These are phyloP conservation scores for Drosophila varians DNA, from an alignment of 1,140 invertebrate species.

Conservation along the genomic window DNA sequence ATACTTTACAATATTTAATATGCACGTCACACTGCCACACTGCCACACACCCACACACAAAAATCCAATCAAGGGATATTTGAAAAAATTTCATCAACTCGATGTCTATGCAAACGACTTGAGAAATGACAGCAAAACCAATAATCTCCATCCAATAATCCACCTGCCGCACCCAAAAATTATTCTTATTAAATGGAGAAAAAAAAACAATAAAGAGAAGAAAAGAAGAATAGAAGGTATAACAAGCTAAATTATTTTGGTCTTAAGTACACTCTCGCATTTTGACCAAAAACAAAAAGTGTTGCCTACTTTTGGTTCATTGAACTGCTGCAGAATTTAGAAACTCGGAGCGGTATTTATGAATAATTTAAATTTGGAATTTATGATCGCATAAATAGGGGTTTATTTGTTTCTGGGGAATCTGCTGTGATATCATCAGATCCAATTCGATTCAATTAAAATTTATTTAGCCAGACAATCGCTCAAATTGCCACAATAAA, in stretches of 20 bases:
- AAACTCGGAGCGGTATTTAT: slow-evolving; percentile 22
- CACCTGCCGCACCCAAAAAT: slow-evolving; percentile 46
- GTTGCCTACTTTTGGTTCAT: slow-evolving; percentile 78
- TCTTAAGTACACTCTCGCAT: slow-evolving; percentile 23
- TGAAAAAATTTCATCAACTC: slow-evolving; percentile 38
- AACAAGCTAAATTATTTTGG: slow-evolving; percentile 29
- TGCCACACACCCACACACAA: background rate
- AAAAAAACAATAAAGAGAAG: no score
- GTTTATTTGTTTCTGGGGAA: slow-evolving; percentile 7
- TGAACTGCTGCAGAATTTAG: slow-evolving; percentile 51
- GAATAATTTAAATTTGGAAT: slow-evolving; percentile 44
- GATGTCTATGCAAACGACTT: slow-evolving; percentile 38
- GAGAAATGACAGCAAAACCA: slow-evolving; percentile 22
- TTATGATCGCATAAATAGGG: slow-evolving; percentile 22
- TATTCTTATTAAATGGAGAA: slow-evolving; percentile 35
- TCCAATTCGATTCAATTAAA: slow-evolving; percentile 57
- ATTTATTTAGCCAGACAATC: slow-evolving; percentile 49
- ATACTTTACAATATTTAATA: slow-evolving; percentile 5
- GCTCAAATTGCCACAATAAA: slow-evolving; percentile 24
- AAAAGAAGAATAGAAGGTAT: slow-evolving; percentile 4
- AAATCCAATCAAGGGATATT: slow-evolving; percentile 21
- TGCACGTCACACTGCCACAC: slow-evolving; percentile 23
- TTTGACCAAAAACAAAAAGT: slow-evolving; percentile 64
- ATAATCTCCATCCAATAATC: slow-evolving; percentile 22
- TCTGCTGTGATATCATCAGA: slow-evolving; percentile 40